Conservation (phyloP, 1,140 invertebrate genomes). For the Stenopsyche tienmushanensis region DNA sequence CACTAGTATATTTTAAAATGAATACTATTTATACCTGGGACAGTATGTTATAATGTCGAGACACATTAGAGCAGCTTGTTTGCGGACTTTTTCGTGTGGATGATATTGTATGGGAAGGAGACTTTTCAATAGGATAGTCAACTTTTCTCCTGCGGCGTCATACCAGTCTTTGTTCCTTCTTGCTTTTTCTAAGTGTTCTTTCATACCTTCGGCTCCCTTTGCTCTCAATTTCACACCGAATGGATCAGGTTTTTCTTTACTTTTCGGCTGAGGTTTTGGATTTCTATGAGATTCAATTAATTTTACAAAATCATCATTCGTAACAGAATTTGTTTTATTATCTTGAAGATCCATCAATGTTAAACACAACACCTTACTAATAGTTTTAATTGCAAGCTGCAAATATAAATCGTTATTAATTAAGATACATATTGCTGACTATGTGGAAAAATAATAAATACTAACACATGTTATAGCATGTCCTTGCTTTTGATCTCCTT, state of each 20-base stretch:
- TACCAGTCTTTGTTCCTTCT: slow-evolving; percentile 59
- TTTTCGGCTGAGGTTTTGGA: slow-evolving; percentile 29
- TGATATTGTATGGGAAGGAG: slow-evolving; percentile 55
- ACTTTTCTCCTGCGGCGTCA: slow-evolving; percentile 56
- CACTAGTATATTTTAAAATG: no score
- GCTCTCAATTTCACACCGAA: slow-evolving; percentile 39
- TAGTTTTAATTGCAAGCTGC: slow-evolving; percentile 55
- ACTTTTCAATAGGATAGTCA: slow-evolving; percentile 54
- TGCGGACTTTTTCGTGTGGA: slow-evolving; percentile 58
- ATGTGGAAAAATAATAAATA: slow-evolving; percentile 19
- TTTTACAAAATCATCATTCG: slow-evolving; percentile 30
- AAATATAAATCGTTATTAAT: slow-evolving; percentile 38
- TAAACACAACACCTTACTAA: slow-evolving; percentile 52
- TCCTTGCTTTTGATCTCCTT: slow-evolving; percentile 58
- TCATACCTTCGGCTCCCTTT: slow-evolving; percentile 42
- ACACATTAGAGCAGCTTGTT: slow-evolving; percentile 56
- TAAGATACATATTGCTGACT: background rate
- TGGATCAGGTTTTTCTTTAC: slow-evolving; percentile 35
- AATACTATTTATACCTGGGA: slow-evolving; percentile 49
- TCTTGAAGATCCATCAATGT: slow-evolving; percentile 53
- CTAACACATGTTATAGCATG: slow-evolving; percentile 62
- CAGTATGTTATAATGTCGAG: slow-evolving; percentile 57
- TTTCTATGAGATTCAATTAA: slow-evolving; percentile 38
- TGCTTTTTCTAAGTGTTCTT: slow-evolving; percentile 51
- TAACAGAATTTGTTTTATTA: slow-evolving; percentile 14